Conservation (phyloP, 53 echinoderm and acorn worm species). For the Zoroaster sp. region DNA sequence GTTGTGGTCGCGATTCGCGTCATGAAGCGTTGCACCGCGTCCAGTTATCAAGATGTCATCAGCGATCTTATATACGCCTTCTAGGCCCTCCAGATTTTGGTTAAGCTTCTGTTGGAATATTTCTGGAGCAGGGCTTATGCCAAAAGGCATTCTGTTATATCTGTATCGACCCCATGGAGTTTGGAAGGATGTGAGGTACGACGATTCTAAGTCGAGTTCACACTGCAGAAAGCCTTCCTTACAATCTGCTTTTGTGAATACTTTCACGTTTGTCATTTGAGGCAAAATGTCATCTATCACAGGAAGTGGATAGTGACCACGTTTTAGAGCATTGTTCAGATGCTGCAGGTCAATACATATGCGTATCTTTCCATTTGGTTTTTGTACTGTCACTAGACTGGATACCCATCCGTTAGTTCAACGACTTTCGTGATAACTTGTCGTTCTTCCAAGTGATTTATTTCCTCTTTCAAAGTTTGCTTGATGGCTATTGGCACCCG, state of each 20-base stretch:
- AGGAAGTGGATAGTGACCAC: constrained; percentile 57
- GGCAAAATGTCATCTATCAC: constrained; percentile 49
- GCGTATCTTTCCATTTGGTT: constrained; percentile 61
- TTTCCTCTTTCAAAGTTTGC: constrained; percentile 50
- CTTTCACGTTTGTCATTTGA: constrained; percentile 45
- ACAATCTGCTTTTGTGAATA: constrained; percentile 57
- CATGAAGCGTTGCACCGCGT: constrained; percentile 26
- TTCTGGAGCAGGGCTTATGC: constrained; percentile 57
- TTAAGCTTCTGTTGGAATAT: constrained; percentile 61
- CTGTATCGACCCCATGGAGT: constrained; percentile 71
- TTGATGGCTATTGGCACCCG: constrained; percentile 53
- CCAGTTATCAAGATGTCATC: constrained; percentile 69
- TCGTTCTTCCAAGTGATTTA: constrained; percentile 48
- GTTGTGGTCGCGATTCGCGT: constrained; percentile 57
- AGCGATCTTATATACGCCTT: constrained; percentile 62
- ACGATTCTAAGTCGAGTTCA: constrained; percentile 51
- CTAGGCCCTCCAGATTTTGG: constrained; percentile 57
- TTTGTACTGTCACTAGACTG: constrained; percentile 22
- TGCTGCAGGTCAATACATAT: constrained; percentile 66
- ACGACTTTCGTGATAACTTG: constrained; percentile 47
- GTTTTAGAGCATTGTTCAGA: constrained; percentile 59
- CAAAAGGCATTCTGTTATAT: constrained; percentile 66
- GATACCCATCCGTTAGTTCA: constrained; percentile 77
- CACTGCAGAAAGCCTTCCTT: constrained; percentile 64
- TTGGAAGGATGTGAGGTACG: constrained; percentile 61